Percentiles rank a stretch among this genome's conserved stretches.
Conservation (phyloP, 2,797 vertebrate genomes). For the Trichosurus vulpecula region DNA sequence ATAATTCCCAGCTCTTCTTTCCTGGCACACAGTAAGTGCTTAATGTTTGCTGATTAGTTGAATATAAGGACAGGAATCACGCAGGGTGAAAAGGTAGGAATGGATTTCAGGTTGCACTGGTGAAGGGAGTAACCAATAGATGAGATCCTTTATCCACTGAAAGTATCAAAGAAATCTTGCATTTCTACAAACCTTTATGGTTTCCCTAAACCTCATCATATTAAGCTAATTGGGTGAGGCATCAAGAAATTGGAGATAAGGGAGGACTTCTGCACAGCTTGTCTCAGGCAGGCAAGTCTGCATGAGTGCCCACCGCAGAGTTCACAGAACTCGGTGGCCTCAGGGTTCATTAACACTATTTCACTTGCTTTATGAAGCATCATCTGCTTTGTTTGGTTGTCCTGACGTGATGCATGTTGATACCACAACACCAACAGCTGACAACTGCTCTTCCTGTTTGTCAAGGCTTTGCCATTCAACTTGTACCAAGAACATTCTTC, state of each 20-base stretch:
- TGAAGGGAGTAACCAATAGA: neutral
- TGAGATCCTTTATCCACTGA: neutral
- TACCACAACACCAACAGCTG: conserved; percentile 69
- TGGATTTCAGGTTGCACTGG: neutral
- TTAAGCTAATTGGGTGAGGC: neutral
- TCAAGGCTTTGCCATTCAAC: conserved; percentile 75
- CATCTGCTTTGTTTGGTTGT: conserved; percentile 66
- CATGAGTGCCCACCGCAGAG: conserved; percentile 55
- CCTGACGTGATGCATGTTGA: conserved; percentile 53
- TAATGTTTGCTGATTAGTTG: neutral
- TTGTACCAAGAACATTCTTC: conserved; percentile 74
- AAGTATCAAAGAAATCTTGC: neutral
- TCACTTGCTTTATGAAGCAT: conserved; percentile 53
- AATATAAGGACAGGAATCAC: neutral
- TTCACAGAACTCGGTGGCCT: conserved; percentile 45
- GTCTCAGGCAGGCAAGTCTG: conserved; percentile 50
- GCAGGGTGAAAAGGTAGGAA: neutral
- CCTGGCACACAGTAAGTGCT: neutral
- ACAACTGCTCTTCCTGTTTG: conserved; percentile 74
- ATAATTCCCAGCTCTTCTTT: neutral
- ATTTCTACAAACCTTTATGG: neutral
- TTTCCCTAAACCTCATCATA: neutral
- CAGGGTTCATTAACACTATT: conserved; percentile 47
- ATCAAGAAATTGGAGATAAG: neutral
- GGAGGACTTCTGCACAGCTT: neutral